phyloP scores from a whole-genome alignment of 2,888 invertebrate genomes.

The Drosophila meridiana region DNA sequence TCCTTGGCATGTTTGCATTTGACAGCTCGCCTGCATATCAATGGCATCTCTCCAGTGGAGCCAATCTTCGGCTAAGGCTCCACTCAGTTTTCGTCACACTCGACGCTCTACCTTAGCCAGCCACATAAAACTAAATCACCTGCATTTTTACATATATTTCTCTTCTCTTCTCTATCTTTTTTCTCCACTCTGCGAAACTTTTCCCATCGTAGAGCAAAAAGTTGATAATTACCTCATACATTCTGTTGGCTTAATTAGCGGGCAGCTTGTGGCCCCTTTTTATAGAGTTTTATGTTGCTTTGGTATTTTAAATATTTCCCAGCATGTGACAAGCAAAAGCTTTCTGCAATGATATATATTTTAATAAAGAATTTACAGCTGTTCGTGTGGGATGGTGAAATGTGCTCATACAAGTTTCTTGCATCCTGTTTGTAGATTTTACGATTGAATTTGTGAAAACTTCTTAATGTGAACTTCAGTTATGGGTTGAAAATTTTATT shows the following conservation, averaged over 20 bases:
- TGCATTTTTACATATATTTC: slow-evolving; percentile 12
- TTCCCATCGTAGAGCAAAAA: slow-evolving; percentile 49
- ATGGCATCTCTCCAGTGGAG: slow-evolving; percentile 39
- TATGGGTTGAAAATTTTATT: background rate
- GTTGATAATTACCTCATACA: slow-evolving; percentile 60
- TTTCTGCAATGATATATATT: slow-evolving; percentile 1
- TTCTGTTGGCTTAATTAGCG: slow-evolving; percentile 44
- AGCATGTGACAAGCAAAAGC: background rate
- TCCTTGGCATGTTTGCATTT: slow-evolving; percentile 67
- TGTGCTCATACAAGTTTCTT: background rate
- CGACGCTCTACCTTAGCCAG: slow-evolving; percentile 5
- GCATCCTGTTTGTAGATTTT: background rate
- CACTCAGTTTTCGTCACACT: slow-evolving; percentile 30
- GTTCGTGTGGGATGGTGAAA: background rate
- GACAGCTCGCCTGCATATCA: slow-evolving; percentile 70
- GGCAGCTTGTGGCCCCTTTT: slow-evolving; percentile 19
- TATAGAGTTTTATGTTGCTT: background rate
- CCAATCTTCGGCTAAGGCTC: slow-evolving; percentile 37
- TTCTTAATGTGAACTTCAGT: background rate
- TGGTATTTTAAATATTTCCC: background rate
- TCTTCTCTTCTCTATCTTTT: background rate
- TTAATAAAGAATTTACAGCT: background rate
- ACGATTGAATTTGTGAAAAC: background rate
- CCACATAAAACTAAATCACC: slow-evolving; percentile 33
- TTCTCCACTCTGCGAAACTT: slow-evolving; percentile 27